Percentiles rank a stretch among this genome's conserved stretches.
Evolutionary conservation across 1,140 invertebrate genomes (phyloP).

Genomic region (Drosophila kikkawai): DNA sequence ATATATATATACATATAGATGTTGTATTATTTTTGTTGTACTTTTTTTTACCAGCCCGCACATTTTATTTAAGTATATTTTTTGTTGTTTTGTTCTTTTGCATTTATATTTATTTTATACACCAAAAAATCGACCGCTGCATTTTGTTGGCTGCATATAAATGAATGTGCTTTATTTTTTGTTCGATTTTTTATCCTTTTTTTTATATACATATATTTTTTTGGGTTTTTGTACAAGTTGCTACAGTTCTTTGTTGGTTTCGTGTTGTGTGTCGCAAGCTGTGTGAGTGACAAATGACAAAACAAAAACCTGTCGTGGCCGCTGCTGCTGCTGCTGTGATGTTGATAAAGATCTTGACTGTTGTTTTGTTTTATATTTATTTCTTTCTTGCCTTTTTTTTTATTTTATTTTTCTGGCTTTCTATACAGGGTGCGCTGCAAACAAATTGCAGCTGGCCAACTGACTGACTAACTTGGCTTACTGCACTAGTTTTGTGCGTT

Average conservation of each 20-base stretch:
- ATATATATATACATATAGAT: conserved; percentile 53
- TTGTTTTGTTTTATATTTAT: conserved; percentile 35
- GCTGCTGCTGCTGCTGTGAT: conserved; percentile 41
- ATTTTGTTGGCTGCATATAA: conserved; percentile 83
- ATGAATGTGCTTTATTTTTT: conserved; percentile 63
- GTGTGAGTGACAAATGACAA: conserved; percentile 85
- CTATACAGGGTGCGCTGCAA: conserved; percentile 71
- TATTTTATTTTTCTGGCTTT: conserved; percentile 19
- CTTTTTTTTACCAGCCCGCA: conserved; percentile 62
- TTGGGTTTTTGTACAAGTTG: conserved; percentile 66
- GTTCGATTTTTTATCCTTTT: conserved; percentile 25
- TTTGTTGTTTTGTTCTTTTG: conserved; percentile 33
- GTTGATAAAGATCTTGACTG: conserved; percentile 81
- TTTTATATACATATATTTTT: conserved; percentile 20
- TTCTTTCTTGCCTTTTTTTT: background rate
- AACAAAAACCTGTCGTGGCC: conserved; percentile 84
- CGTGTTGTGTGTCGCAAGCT: conserved; percentile 78
- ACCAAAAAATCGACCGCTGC: conserved; percentile 74
- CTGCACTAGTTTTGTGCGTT: conserved; percentile 66
- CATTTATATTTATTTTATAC: conserved; percentile 75
- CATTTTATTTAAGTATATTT: conserved; percentile 81
- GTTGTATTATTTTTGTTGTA: conserved; percentile 31
- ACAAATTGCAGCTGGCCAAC: conserved; percentile 74
- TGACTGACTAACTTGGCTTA: conserved; percentile 63
- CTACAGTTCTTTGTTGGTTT: conserved; percentile 77